These are phyloP conservation scores for Setipinna tenuifilis DNA, from an alignment of 2,797 vertebrate genomes.

Conservation along the genomic window DNA sequence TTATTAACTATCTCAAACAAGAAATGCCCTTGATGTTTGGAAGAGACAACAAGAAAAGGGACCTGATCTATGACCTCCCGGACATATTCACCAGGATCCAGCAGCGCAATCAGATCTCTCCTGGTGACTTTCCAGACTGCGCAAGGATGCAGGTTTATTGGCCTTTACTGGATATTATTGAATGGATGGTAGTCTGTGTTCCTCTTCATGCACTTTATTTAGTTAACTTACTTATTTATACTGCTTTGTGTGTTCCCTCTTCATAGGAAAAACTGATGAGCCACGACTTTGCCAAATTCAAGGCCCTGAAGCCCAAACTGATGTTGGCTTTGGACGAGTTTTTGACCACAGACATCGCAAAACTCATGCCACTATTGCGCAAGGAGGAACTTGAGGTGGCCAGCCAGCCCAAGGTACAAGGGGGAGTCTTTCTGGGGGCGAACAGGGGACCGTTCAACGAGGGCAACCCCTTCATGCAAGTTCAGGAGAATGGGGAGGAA, in stretches of 20 bases:
- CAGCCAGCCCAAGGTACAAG: slow-evolving; percentile 74
- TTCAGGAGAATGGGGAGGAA: slow-evolving; percentile 60
- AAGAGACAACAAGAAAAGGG: slow-evolving; percentile 87
- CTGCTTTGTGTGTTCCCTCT: slow-evolving; percentile 38
- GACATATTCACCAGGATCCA: slow-evolving; percentile 88
- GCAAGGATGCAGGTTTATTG: slow-evolving; percentile 86
- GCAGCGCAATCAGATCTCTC: slow-evolving; percentile 84
- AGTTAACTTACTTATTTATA: background rate
- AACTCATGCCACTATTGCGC: slow-evolving; percentile 83
- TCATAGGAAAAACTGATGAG: slow-evolving; percentile 83
- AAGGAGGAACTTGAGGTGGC: slow-evolving; percentile 78
- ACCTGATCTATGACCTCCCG: slow-evolving; percentile 84
- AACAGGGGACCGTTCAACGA: slow-evolving; percentile 77
- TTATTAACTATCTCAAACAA: slow-evolving; percentile 86
- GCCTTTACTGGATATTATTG: background rate
- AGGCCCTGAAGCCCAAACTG: slow-evolving; percentile 81
- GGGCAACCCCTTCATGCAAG: slow-evolving; percentile 74
- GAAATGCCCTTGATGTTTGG: slow-evolving; percentile 90
- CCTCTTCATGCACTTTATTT: background rate
- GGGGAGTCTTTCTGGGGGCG: slow-evolving; percentile 81
- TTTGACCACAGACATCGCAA: slow-evolving; percentile 82
- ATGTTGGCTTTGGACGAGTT: slow-evolving; percentile 85
- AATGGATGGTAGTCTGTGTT: background rate
- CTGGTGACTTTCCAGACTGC: slow-evolving; percentile 89
- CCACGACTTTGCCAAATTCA: slow-evolving; percentile 89